These are phyloP conservation scores for Stenodema calcarata DNA, from an alignment of 2,888 invertebrate species.

Conservation along the genomic window DNA sequence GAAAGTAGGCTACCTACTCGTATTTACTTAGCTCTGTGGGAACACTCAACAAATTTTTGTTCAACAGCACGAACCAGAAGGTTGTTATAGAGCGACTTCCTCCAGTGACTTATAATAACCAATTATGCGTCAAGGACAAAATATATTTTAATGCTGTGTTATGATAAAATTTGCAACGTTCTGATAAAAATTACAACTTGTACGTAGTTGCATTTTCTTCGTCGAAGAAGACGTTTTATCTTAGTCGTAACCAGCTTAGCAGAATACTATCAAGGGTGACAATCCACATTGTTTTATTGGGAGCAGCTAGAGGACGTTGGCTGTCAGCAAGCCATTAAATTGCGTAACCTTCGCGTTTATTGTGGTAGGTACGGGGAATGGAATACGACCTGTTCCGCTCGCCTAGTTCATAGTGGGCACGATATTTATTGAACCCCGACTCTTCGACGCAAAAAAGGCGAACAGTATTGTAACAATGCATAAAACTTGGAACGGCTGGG, in stretches of 20 bases:
- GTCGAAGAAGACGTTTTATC: neutral
- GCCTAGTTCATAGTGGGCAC: neutral
- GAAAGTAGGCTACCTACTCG: no score
- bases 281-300: neutral
- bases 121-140: no score
- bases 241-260: neutral
- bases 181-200: no score
- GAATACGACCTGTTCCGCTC: neutral
- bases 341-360: neutral
- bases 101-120: no score
- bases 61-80: no score
- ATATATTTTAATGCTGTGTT: no score
- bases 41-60: no score
- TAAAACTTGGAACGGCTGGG: neutral
- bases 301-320: neutral
- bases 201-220: neutral
- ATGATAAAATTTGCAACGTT: no score
- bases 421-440: neutral
- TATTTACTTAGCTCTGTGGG: no score
- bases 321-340: neutral
- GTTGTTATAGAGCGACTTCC: no score
- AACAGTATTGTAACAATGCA: neutral
- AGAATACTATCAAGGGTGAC: neutral
- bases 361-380: neutral
- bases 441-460: neutral